Base-by-base conservation (phyloP, 1,140 invertebrate species). In the Heliothis subflexa region DNA sequence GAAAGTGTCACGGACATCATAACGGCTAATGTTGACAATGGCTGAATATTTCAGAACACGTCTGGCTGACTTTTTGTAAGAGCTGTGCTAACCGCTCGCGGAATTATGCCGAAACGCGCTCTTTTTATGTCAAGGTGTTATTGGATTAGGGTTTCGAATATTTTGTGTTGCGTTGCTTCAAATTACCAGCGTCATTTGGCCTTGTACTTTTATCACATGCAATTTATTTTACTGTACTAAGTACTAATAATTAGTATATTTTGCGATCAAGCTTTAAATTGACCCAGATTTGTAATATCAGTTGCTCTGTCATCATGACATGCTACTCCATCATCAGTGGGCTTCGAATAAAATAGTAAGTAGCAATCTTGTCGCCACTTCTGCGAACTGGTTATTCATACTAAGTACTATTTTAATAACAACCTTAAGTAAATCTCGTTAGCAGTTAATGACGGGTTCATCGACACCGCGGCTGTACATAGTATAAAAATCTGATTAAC, bases 1-100 rank as follows among this genome's bases (percentile, higher is more conserved):
- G 13, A 71, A 61, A 73, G 40, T 73, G 71, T 59, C 71, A 61
- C 71, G 55, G 18, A 47, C 50, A 57, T 54, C 55, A 59, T 59
- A 57, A 57, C 14, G 54, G 13, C 54, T 45, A 18, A 45, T 57
- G 52, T 57, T 72, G 47, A 68, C 47, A 52, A 25, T 14, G 21
- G 47, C 21, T 50, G 64, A 66, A 66, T 66, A 12, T 68, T 68
- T 50, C 16, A 64, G 33, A 64, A 64, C 18, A 64, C n/a, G 28
- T 62, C 28, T 28, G 28, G 18, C 61, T 64, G 40, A 40, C 28
- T 28, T 11, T 33, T 14, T 55, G 16, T 57, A 57, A 57, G 55
- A 57, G 55, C 55, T 62, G 33, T 21, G 12, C 25, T 61, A 62
- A 62, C 64, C n/a, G 47, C 50, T 50, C 64, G 21, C 11, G 0